Conservation (phyloP, 2,888 invertebrate species). For the Digitonthophagus gazella region DNA sequence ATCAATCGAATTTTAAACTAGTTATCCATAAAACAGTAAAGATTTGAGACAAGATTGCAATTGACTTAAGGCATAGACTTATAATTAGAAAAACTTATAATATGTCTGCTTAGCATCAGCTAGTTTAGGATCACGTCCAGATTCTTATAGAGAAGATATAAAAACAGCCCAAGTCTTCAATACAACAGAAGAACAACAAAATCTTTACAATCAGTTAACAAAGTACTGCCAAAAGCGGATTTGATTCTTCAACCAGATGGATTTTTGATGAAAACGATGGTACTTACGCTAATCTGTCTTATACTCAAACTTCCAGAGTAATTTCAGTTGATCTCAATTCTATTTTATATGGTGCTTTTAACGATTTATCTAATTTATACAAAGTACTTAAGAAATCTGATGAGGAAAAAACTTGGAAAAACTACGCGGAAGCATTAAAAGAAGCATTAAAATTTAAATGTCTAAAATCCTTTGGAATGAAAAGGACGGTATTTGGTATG, state of each 20-base stretch:
- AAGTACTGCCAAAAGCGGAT: slow-evolving; percentile 77
- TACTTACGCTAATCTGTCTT: slow-evolving; percentile 52
- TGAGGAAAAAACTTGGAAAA: slow-evolving; percentile 7
- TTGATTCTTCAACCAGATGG: slow-evolving; percentile 86
- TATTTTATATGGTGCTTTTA: slow-evolving; percentile 69
- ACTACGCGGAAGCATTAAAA: slow-evolving; percentile 57
- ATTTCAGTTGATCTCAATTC: slow-evolving; percentile 83
- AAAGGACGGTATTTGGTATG: slow-evolving; percentile 75
- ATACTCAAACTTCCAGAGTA: slow-evolving; percentile 64
- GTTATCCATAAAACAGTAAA: too few species aligned
- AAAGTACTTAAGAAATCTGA: slow-evolving; percentile 47
- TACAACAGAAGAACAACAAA: slow-evolving; percentile 39
- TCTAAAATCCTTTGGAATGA: slow-evolving; percentile 73
- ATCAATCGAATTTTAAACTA: too few species aligned
- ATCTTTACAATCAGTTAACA: slow-evolving; percentile 22
- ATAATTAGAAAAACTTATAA: slow-evolving; percentile 54
- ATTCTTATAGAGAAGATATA: slow-evolving; percentile 68
- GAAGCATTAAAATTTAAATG: too few species aligned
- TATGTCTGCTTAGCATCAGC: slow-evolving; percentile 61
- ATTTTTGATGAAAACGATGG: slow-evolving; percentile 55
- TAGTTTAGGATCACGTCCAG: slow-evolving; percentile 67
- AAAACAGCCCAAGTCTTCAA: slow-evolving; percentile 47
- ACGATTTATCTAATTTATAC: slow-evolving; percentile 62
- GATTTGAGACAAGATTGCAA: too few species aligned
- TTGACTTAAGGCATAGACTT: too few species aligned